A percentile compares a stretch with the other conserved stretches of the same genome.
Evolutionary conservation across 2,888 invertebrate species (phyloP).

Genomic region (Sarcophaga rosellei): DNA sequence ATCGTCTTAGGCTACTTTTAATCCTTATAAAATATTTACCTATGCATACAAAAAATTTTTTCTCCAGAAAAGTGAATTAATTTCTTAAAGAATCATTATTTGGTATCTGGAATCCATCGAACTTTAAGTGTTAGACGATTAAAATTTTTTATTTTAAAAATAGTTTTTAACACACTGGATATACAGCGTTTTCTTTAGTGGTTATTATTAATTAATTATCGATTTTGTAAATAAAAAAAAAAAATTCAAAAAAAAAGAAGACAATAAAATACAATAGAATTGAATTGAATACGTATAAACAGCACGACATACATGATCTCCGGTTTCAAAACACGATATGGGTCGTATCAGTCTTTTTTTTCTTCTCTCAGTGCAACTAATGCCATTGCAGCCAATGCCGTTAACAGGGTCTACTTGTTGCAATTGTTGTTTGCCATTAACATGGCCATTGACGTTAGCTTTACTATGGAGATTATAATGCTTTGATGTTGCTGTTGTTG

Average conservation of each 20-base stretch:
- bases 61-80: too few relatives aligned
- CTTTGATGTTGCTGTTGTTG: background rate
- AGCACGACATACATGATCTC: slow-evolving; percentile 60
- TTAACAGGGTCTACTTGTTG: background rate
- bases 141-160: too few relatives aligned
- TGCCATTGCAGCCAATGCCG: background rate
- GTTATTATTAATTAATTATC: background rate
- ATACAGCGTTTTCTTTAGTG: background rate
- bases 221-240: slow-evolving; percentile 4
- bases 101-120: too few relatives aligned
- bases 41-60: too few relatives aligned
- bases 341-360: slow-evolving; percentile 51
- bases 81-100: too few relatives aligned
- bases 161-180: background rate
- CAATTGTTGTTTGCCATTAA: slow-evolving; percentile 15
- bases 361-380: slow-evolving; percentile 12
- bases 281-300: slow-evolving; percentile 10
- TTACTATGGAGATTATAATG: background rate
- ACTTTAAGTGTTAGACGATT: too few relatives aligned
- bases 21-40: too few relatives aligned
- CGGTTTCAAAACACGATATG: slow-evolving; percentile 59
- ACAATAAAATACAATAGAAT: background rate
- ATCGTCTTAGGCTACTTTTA: too few relatives aligned
- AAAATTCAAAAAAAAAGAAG: slow-evolving; percentile 5
- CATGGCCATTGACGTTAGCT: background rate